Evolutionary conservation across 2,113 vertebrate species (phyloP).

Genomic region (Ceyx margarethae): DNA sequence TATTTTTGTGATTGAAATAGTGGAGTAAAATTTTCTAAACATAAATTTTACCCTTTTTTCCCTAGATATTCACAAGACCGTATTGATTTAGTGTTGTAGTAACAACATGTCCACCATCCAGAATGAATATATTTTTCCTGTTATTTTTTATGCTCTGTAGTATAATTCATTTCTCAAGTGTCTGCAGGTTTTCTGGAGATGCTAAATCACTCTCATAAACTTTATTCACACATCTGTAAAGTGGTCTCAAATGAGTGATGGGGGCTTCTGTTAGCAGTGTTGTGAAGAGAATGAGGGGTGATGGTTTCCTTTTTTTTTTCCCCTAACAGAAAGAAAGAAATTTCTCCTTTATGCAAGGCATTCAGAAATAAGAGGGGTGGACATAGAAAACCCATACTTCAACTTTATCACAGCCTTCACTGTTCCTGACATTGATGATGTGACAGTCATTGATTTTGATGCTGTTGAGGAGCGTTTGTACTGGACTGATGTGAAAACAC

Average conservation of each 20-base stretch:
- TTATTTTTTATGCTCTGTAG: background rate
- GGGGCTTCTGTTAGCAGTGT: background rate
- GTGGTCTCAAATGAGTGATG: background rate
- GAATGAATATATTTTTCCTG: background rate
- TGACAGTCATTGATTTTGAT: constrained; percentile 95
- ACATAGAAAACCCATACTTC: constrained; percentile 96
- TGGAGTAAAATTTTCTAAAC: background rate
- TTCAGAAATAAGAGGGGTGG: constrained; percentile 96
- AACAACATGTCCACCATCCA: background rate
- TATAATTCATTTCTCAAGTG: background rate
- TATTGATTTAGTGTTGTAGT: background rate
- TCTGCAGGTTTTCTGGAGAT: background rate
- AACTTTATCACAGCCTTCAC: constrained; percentile 98
- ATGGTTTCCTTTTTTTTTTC: constrained; percentile 28
- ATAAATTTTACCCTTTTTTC: background rate
- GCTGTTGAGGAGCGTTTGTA: constrained; percentile 91
- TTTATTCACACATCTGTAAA: background rate
- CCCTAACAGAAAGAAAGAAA: constrained; percentile 85
- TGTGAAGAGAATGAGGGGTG: background rate
- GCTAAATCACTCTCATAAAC: background rate
- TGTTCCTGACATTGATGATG: constrained; percentile 96
- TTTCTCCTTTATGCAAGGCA: constrained; percentile 92
- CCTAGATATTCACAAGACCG: background rate
- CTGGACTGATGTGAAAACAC: constrained; percentile 97
- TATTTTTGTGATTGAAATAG: background rate